Evolutionary conservation across 2,113 vertebrate species (phyloP), one percentile per base, ranked within the genome.

Genomic region (Mesembrinibis cayennensis): DNA sequence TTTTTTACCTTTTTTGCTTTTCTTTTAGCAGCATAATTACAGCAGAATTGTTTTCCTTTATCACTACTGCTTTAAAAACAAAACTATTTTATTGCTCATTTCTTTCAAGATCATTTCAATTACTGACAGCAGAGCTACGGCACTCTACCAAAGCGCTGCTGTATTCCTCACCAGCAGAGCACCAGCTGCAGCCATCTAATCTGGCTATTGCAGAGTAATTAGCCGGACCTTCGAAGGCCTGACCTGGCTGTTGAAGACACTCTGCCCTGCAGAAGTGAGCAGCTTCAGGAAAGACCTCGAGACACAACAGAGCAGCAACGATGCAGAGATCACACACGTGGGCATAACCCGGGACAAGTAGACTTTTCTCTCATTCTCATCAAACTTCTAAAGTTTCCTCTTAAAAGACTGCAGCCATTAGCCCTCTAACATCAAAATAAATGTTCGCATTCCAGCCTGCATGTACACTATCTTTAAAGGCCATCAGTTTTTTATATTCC

Each of bases 391-490:
- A 70, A 66, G 36, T 66, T 87, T 71, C 69, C 47, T 70, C 72
- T 89, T 92, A 90, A 93, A 91, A 78, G 59, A 84, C 11, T 27
- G 52, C 50, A 82, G 30, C 50, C 82, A 81, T 90, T 90, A 94
- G 67, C 50, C 59, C 80, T 87, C 53, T 91, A 81, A 82, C 73
- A 94, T 27, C 52, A 63, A 67, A 91, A 89, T 18, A 78, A 77
- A 53, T 47, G 61, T 13, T 49, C 9, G 1, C 36, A 15, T 82
- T 89, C 85, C 50, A 80, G 58, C 58, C 72, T 65, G 61, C 1
- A 4, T 8, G 23, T 71, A 74, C 23, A 12, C 52, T 23, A 62
- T 42, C 59, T 92, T 58, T 55, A 93, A 93, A 95, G 67, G 63
- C 36, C 50, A 87, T 79, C 3, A 0, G 1, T 11, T 73, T 91